Conservation (phyloP, 2,113 vertebrate genomes). For the Hypanus sabinus region DNA sequence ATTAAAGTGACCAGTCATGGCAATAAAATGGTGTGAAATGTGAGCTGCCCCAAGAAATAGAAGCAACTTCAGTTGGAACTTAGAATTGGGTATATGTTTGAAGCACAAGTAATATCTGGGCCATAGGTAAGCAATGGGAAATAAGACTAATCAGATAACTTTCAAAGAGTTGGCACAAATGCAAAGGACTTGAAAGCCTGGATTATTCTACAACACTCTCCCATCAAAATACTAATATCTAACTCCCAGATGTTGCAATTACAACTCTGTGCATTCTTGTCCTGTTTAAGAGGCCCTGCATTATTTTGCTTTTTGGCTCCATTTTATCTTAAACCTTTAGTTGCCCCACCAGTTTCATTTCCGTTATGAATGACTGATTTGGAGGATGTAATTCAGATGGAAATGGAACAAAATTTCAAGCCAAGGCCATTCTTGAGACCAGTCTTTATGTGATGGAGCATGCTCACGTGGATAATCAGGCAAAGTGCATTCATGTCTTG, state of each 20-base stretch:
- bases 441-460: not conserved
- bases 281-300: not conserved
- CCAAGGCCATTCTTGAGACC: not conserved
- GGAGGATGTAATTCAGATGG: not conserved
- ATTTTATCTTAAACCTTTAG: not conserved
- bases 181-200: no score
- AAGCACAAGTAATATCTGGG: no score
- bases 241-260: not conserved
- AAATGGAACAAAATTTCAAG: not conserved
- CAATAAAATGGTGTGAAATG: not conserved
- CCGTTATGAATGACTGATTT: not conserved
- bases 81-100: no score
- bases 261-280: not conserved
- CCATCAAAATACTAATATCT: not conserved
- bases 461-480: not conserved
- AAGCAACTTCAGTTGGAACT: not conserved
- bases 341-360: not conserved
- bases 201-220: not conserved
- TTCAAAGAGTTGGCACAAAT: not conserved
- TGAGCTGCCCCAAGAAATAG: not conserved
- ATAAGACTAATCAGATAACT: no score
- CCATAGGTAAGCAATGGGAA: no score
- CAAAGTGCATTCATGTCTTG: not conserved
- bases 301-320: not conserved
- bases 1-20: not conserved